Evolutionary conservation across 1,140 invertebrate species (phyloP).

Genomic region (Listronotus oregonensis): DNA sequence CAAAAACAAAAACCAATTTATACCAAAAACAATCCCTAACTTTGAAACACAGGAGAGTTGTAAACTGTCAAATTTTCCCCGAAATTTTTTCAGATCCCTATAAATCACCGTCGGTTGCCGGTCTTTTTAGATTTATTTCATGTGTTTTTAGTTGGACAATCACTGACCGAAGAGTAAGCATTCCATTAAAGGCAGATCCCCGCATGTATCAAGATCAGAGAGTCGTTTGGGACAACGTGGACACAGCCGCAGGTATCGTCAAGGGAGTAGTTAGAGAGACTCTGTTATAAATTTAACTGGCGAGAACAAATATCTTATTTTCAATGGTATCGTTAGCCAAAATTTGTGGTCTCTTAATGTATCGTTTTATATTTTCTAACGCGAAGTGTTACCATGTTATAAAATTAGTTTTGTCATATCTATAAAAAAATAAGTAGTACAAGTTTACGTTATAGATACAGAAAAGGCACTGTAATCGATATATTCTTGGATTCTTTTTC

Average conservation of each 20-base stretch:
- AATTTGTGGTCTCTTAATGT: too few species aligned
- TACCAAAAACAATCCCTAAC: constrained; percentile 15
- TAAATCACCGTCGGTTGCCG: constrained; percentile 38
- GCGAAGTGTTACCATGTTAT: too few species aligned
- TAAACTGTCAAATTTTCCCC: constrained; percentile 36
- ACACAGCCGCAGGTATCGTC: constrained; percentile 49
- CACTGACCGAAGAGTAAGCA: constrained; percentile 51
- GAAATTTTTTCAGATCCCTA: constrained; percentile 28
- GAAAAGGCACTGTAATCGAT: too few species aligned
- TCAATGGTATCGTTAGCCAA: constrained; percentile 27
- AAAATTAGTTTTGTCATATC: too few species aligned
- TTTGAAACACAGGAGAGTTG: constrained; percentile 23
- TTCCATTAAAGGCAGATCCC: constrained; percentile 52
- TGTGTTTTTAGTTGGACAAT: constrained; percentile 48
- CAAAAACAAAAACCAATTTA: constrained; percentile 3
- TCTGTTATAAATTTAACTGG: constrained; percentile 47
- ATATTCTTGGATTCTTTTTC: too few species aligned
- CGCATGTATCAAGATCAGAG: constrained; percentile 51
- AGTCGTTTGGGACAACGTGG: constrained; percentile 41
- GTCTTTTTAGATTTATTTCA: constrained; percentile 45
- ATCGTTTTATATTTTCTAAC: too few species aligned
- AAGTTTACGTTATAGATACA: too few species aligned
- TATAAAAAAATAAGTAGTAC: too few species aligned
- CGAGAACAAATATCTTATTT: constrained; percentile 40
- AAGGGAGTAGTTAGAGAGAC: constrained; percentile 49